A percentile compares a stretch with the other conserved stretches of the same genome.
These are phyloP conservation scores for Grammomys dolichurus DNA, from an alignment of 2,113 vertebrate genomes.

Conservation along the genomic window DNA sequence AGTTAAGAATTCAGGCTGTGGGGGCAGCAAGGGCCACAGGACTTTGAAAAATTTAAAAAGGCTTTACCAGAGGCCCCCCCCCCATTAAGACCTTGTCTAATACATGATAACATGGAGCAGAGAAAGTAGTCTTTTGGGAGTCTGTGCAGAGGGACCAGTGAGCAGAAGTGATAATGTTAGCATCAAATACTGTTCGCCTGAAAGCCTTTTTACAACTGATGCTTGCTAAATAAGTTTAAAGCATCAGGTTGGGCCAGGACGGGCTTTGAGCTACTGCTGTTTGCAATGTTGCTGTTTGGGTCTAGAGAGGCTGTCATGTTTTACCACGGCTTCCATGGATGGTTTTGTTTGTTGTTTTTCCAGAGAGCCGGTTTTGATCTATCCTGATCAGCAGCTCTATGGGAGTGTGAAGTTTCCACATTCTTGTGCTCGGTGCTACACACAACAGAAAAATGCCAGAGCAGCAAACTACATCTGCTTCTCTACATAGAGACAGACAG, in stretches of 20 bases:
- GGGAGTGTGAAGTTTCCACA: background rate
- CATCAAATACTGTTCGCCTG: background rate
- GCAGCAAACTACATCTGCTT: background rate
- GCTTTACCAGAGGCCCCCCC: background rate
- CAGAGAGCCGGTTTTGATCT: background rate
- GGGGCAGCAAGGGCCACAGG: background rate
- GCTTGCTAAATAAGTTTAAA: conserved; percentile 36
- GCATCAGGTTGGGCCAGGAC: background rate
- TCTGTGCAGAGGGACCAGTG: background rate
- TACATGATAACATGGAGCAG: background rate
- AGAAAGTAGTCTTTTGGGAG: background rate
- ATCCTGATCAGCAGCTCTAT: background rate
- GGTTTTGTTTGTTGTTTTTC: background rate
- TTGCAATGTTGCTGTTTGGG: background rate
- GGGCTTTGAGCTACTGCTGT: background rate
- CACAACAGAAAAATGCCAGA: background rate
- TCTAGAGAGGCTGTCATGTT: background rate
- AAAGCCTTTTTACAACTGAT: conserved; percentile 47
- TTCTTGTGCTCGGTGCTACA: background rate
- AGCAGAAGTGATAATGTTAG: conserved; percentile 19
- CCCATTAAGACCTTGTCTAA: background rate
- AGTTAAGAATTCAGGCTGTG: background rate
- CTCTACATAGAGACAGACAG: background rate
- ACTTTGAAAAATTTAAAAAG: background rate
- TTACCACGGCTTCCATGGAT: background rate